Evolutionary conservation across 2,888 invertebrate genomes (phyloP), one percentile per base, ranked within the genome.

Genomic region (Hirtodrosophila histrioides): DNA sequence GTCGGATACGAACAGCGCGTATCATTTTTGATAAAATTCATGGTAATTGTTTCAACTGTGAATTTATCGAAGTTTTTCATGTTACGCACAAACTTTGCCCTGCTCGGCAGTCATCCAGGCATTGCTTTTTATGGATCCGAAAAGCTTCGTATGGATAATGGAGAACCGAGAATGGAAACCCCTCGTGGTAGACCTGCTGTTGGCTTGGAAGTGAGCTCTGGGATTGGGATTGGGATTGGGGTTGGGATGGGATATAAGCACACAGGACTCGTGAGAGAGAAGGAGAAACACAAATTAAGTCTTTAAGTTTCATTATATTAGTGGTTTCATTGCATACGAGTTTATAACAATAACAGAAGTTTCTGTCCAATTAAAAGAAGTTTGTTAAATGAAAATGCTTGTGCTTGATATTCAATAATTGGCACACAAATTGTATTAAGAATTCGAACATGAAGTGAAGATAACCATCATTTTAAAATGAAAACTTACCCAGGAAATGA

Each of bases 61-160:
- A 84, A 87, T 83, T 84, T 84, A 84, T 84, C 88, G 86, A 87
- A 87, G 86, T 87, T 84, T 87, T 85, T 75, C 86, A 85, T 85
- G 87, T 78, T 77, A 81, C 86, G 87, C 82, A 86, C 87, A 86
- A 83, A 83, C 71, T 86, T 82, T 86, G 77, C 65, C 77, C 73
- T 61, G 62, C 76, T 69, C 56, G 53, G 54, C 65, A 61, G 45
- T 7, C 45, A 54, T 51, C 55, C 55, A 62, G 72, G 71, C 78
- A 77, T 75, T 77, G 80, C 64, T 75, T 84, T 78, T 70, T 67
- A 67, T 77, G 72, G 60, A n/a, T 9, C 39, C 60, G 39, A 29
- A 33, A 45, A 40, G 50, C 31, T 62, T 37, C 6, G 27, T 27
- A 27, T 65, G 57, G 44, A 54, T 51, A 53, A 53, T 61, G 55